Percentiles rank a stretch among this genome's conserved stretches.
These are phyloP conservation scores for Cololabis saira DNA, from an alignment of 2,113 vertebrate species.

Conservation along the genomic window DNA sequence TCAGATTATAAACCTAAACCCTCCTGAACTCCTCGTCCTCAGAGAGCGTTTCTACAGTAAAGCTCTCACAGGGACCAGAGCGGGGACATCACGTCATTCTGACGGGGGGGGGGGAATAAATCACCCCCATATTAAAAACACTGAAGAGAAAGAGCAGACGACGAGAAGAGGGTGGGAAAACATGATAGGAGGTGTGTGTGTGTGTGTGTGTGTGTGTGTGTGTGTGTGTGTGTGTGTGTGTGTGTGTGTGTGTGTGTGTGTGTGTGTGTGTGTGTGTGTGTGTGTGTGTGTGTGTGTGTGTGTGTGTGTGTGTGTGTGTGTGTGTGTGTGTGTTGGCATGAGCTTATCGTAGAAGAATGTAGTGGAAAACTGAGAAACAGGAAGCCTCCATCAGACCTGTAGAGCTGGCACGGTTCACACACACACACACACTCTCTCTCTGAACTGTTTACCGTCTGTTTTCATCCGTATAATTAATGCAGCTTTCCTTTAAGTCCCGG, in stretches of 20 bases:
- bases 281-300: constrained; percentile 22
- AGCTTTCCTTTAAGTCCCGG: background rate
- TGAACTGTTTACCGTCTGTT: constrained; percentile 12
- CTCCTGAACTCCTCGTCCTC: background rate
- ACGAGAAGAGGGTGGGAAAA: background rate
- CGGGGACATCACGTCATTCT: constrained; percentile 53
- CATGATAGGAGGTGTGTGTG: constrained; percentile 13
- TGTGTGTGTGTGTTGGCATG: constrained; percentile 62
- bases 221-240: constrained; percentile 29
- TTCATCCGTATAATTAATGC: constrained; percentile 23
- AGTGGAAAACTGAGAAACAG: constrained; percentile 77
- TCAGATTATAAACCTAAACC: background rate
- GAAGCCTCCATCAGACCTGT: constrained; percentile 66
- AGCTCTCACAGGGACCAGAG: background rate
- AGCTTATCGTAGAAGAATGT: constrained; percentile 81
- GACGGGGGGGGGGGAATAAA: background rate
- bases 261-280: constrained; percentile 17
- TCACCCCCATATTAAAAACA: constrained; percentile 19
- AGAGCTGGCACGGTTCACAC: constrained; percentile 51
- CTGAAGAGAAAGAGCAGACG: background rate
- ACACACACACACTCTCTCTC: constrained; percentile 5
- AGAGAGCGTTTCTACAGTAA: too few species aligned
- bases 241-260: constrained; percentile 29
- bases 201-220: constrained; percentile 17
- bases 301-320: constrained; percentile 30